phyloP scores from a whole-genome alignment of 2,113 vertebrate species.

The Phyllopteryx taeniolatus region DNA sequence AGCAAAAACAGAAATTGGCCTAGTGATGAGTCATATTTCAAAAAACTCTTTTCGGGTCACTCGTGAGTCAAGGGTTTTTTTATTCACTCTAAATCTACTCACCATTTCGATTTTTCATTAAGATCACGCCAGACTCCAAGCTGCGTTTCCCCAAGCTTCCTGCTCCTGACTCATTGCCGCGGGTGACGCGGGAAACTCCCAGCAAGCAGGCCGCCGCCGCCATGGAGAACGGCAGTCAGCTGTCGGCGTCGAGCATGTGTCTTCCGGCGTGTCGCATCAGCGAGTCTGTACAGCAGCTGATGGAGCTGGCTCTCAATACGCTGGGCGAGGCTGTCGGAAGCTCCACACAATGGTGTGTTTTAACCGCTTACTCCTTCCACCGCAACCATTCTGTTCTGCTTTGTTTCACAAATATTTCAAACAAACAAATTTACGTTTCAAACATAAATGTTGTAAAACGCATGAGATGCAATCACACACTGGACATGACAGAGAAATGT shows the following conservation, averaged over 20 bases:
- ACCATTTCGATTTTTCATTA: background rate
- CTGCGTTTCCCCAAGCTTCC: slow-evolving; percentile 77
- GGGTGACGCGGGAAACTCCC: slow-evolving; percentile 30
- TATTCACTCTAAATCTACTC: background rate
- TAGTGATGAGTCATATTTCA: too few relatives aligned
- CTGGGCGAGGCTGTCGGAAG: slow-evolving; percentile 84
- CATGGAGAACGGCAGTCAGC: slow-evolving; percentile 71
- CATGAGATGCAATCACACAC: too few relatives aligned
- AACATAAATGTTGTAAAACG: too few relatives aligned
- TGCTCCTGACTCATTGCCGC: slow-evolving; percentile 50
- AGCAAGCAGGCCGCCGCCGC: slow-evolving; percentile 18
- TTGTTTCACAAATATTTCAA: too few relatives aligned
- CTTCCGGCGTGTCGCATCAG: slow-evolving; percentile 89
- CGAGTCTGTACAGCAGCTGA: slow-evolving; percentile 85
- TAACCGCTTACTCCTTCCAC: background rate
- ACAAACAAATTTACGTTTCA: too few relatives aligned
- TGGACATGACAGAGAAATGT: background rate
- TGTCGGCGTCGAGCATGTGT: slow-evolving; percentile 78
- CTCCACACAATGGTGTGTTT: slow-evolving; percentile 83
- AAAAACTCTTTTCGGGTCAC: too few relatives aligned
- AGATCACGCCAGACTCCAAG: slow-evolving; percentile 83
- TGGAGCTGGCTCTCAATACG: slow-evolving; percentile 87
- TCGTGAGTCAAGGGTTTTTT: background rate
- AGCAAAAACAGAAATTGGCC: too few relatives aligned
- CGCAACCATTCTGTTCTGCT: background rate